phyloP scores from a whole-genome alignment of 2,888 invertebrate genomes.

The Dasypogon diadema region DNA sequence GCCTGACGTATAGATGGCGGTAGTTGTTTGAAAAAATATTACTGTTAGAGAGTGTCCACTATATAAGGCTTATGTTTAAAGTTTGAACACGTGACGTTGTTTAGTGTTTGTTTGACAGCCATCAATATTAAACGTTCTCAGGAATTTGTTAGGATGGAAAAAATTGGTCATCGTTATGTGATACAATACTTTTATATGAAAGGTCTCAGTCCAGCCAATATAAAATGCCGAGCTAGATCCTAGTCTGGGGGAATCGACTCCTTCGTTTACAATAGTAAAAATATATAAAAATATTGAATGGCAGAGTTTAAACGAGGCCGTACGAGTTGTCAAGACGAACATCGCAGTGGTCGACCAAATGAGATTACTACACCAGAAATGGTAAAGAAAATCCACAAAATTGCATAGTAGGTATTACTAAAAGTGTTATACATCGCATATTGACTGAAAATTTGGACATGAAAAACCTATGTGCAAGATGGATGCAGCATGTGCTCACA shows the following conservation, averaged over 20 bases:
- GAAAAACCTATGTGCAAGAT: conserved; percentile 55
- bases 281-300: conserved; percentile 54
- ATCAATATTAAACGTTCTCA: conserved; percentile 30
- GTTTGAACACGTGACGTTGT: conserved; percentile 19
- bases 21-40: conserved; percentile 15
- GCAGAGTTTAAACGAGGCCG: conserved; percentile 55
- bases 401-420: not conserved
- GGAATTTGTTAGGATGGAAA: conserved; percentile 30
- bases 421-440: not conserved
- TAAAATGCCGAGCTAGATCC: conserved; percentile 50
- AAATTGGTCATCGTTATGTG: conserved; percentile 41
- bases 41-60: not conserved
- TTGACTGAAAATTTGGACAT: conserved; percentile 7
- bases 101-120: conserved; percentile 36
- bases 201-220: conserved; percentile 41
- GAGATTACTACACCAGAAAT: conserved; percentile 52
- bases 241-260: conserved; percentile 54
- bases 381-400: conserved; percentile 34
- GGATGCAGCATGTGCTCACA: conserved; percentile 49
- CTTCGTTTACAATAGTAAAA: conserved; percentile 55
- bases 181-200: conserved; percentile 49
- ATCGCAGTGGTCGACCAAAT: conserved; percentile 55
- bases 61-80: not conserved
- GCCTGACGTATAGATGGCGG: too few relatives aligned
- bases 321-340: conserved; percentile 51